Conservation (phyloP, 2,888 invertebrate species). For the Lepidocyrtoides sp. region DNA sequence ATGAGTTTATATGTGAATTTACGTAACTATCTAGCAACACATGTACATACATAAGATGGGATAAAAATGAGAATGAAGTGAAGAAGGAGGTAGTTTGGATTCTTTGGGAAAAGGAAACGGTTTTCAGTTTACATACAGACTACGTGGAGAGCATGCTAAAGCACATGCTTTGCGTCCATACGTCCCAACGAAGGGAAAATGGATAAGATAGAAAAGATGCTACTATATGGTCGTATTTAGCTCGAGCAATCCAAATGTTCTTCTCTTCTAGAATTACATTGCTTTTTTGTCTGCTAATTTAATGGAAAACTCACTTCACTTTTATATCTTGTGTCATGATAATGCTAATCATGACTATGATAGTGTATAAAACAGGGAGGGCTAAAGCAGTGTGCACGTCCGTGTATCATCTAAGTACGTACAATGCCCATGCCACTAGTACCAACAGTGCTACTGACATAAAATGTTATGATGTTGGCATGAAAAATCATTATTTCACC, state of each 20-base stretch:
- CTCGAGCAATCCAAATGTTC: constrained; percentile 35
- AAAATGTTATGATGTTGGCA: constrained; percentile 19
- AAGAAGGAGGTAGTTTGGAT: constrained; percentile 50
- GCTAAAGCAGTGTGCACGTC: not conserved
- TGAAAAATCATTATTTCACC: constrained; percentile 46
- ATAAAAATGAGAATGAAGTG: constrained; percentile 26
- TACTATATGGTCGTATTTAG: not conserved
- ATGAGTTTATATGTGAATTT: not conserved
- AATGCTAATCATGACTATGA: constrained; percentile 13
- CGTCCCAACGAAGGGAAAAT: not conserved
- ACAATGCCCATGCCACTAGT: not conserved
- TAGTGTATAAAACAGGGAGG: not conserved
- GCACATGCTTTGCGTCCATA: constrained; percentile 17
- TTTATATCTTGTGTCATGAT: constrained; percentile 33
- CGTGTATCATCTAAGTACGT: not conserved
- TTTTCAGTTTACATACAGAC: constrained; percentile 64
- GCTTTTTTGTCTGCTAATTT: constrained; percentile 64
- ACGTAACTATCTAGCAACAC: not conserved
- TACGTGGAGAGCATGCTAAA: constrained; percentile 71
- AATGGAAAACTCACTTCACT: constrained; percentile 64
- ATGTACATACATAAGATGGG: not conserved
- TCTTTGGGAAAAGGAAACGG: constrained; percentile 41
- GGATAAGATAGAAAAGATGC: constrained; percentile 41
- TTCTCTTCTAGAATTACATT: constrained; percentile 40
- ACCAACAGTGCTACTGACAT: not conserved